These are phyloP conservation scores for Callosobruchus maculatus DNA, from an alignment of 2,888 invertebrate genomes.

Conservation along the genomic window DNA sequence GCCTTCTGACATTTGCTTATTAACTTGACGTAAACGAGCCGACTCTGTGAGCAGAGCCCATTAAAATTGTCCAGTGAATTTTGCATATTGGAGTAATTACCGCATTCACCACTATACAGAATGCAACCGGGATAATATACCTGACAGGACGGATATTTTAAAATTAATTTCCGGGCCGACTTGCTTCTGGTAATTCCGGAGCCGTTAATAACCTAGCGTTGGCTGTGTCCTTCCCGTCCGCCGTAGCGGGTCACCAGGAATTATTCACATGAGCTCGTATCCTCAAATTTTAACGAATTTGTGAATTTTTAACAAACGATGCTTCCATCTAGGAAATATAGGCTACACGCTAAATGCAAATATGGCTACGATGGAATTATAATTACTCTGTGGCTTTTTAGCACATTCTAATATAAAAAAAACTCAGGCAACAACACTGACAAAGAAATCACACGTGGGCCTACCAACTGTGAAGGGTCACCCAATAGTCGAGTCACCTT, in stretches of 20 bases:
- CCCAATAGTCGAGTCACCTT: too few relatives aligned
- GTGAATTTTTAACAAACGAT: too few relatives aligned
- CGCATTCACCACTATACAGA: background rate
- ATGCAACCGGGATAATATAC: background rate
- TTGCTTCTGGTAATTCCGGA: background rate
- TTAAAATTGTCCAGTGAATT: background rate
- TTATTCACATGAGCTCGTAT: background rate
- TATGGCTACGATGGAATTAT: too few relatives aligned
- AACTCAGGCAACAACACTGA: too few relatives aligned
- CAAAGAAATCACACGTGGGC: too few relatives aligned
- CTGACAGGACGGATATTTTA: background rate
- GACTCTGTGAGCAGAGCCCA: background rate
- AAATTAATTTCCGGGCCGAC: background rate
- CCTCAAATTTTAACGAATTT: background rate
- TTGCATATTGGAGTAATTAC: background rate
- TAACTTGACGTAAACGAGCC: background rate
- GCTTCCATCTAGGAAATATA: too few relatives aligned
- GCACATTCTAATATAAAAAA: too few relatives aligned
- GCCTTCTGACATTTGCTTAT: background rate
- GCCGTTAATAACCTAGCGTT: background rate
- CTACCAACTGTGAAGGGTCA: too few relatives aligned
- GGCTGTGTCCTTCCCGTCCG: background rate
- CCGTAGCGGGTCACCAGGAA: background rate
- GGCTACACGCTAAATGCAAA: too few relatives aligned
- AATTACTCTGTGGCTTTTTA: too few relatives aligned